These are phyloP conservation scores for Poeciliopsis turneri DNA, from an alignment of 2,797 vertebrate genomes.

Conservation along the genomic window DNA sequence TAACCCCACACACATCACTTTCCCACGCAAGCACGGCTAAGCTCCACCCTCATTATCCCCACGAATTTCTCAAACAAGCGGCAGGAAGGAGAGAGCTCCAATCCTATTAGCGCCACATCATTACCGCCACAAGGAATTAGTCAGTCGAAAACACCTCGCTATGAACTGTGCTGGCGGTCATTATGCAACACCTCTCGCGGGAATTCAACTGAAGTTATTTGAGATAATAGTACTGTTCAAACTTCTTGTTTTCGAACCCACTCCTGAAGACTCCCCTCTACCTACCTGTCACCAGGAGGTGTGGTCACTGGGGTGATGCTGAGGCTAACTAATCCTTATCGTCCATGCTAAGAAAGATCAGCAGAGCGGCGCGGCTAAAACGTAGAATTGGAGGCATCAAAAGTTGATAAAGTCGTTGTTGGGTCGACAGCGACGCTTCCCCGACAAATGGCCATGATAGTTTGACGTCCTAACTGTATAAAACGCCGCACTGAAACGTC, in stretches of 20 bases:
- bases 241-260: background rate
- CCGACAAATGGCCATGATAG: slow-evolving; percentile 34
- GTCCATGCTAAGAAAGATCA: slow-evolving; percentile 48
- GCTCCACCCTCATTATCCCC: slow-evolving; percentile 48
- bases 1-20: slow-evolving; percentile 32
- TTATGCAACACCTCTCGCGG: slow-evolving; percentile 29
- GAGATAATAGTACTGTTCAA: background rate
- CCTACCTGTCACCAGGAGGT: slow-evolving; percentile 64
- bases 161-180: slow-evolving; percentile 19
- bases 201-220: slow-evolving; percentile 4
- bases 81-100: slow-evolving; percentile 67
- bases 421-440: slow-evolving; percentile 8
- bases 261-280: slow-evolving; percentile 8
- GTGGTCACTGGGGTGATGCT: slow-evolving; percentile 53
- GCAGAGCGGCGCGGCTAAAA: slow-evolving; percentile 17
- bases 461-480: background rate
- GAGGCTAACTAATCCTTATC: slow-evolving; percentile 66
- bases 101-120: slow-evolving; percentile 79
- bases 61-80: slow-evolving; percentile 50
- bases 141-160: slow-evolving; percentile 60
- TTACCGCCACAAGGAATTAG: slow-evolving; percentile 74
- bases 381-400: background rate
- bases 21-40: slow-evolving; percentile 29
- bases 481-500: slow-evolving; percentile 26
- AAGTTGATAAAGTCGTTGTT: slow-evolving; percentile 10